These are phyloP conservation scores for Homarus gammarus DNA, from an alignment of 2,888 invertebrate species.

Conservation along the genomic window DNA sequence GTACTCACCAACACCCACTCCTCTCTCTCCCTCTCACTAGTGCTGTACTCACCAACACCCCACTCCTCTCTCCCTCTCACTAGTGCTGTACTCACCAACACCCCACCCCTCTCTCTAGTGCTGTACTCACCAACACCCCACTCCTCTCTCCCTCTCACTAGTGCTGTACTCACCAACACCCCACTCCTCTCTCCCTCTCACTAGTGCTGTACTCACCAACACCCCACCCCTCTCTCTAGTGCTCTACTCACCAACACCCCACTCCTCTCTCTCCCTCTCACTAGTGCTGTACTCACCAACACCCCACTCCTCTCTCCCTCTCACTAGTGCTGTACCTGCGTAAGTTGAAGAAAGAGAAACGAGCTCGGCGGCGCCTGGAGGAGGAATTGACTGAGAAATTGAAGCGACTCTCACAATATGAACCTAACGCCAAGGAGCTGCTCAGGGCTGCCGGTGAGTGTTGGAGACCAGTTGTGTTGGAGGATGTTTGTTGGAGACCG, in stretches of 20 bases:
- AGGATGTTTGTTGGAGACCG: neutral
- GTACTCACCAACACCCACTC: too few species aligned
- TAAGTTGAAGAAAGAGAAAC: slow-evolving; percentile 91
- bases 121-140: neutral
- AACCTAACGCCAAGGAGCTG: slow-evolving; percentile 78
- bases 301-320: slow-evolving; percentile 18
- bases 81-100: too few species aligned
- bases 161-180: neutral
- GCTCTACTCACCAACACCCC: neutral
- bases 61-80: too few species aligned
- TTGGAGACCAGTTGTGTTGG: slow-evolving; percentile 46
- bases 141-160: too few species aligned
- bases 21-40: too few species aligned
- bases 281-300: neutral
- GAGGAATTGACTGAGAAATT: slow-evolving; percentile 90
- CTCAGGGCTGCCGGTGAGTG: slow-evolving; percentile 72
- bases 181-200: too few species aligned
- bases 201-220: neutral
- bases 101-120: too few species aligned
- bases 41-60: too few species aligned
- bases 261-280: neutral
- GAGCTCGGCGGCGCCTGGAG: slow-evolving; percentile 89
- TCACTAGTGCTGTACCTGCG: slow-evolving; percentile 91
- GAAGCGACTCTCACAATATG: slow-evolving; percentile 88
- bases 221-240: neutral